Percentiles rank a stretch among this genome's conserved stretches.
phyloP scores from a whole-genome alignment of 2,888 invertebrate genomes.

The Eristalinus sepulchralis region DNA sequence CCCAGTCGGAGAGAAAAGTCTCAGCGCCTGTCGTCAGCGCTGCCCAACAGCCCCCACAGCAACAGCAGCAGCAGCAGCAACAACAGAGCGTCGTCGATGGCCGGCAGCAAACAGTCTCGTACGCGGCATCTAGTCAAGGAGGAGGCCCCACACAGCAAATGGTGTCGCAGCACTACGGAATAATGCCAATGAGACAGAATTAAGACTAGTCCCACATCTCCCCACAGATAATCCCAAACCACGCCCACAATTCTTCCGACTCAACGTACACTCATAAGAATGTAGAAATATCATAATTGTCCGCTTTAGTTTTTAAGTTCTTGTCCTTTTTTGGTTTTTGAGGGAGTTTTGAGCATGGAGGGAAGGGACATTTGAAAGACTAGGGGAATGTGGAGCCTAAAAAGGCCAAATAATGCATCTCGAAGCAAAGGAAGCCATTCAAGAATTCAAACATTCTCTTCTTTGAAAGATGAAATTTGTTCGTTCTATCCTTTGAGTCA shows the following conservation, averaged over 20 bases:
- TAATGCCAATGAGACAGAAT: conserved; percentile 78
- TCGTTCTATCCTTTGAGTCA: background rate
- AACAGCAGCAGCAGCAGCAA: conserved; percentile 56
- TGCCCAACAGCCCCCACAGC: conserved; percentile 54
- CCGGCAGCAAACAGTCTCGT: conserved; percentile 76
- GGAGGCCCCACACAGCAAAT: conserved; percentile 73
- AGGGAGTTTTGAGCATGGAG: too few species aligned
- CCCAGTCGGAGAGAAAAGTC: conserved; percentile 80
- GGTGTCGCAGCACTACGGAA: conserved; percentile 78
- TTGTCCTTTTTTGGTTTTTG: background rate
- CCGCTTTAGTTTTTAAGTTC: conserved; percentile 13
- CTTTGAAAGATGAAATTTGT: too few species aligned
- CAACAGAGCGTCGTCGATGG: conserved; percentile 75
- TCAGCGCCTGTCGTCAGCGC: conserved; percentile 76
- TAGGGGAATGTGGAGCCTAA: too few species aligned
- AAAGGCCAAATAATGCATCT: too few species aligned
- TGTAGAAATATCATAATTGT: conserved; percentile 6
- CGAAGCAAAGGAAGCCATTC: too few species aligned
- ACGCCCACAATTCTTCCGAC: conserved; percentile 53
- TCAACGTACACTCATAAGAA: background rate
- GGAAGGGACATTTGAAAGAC: too few species aligned
- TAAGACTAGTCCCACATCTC: conserved; percentile 33
- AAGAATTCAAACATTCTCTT: too few species aligned
- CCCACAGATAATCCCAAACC: background rate
- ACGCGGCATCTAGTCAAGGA: conserved; percentile 75